Evolutionary conservation across 2,113 vertebrate species (phyloP), one percentile per base, ranked within the genome.

Genomic region (Nerophis lumbriciformis): DNA sequence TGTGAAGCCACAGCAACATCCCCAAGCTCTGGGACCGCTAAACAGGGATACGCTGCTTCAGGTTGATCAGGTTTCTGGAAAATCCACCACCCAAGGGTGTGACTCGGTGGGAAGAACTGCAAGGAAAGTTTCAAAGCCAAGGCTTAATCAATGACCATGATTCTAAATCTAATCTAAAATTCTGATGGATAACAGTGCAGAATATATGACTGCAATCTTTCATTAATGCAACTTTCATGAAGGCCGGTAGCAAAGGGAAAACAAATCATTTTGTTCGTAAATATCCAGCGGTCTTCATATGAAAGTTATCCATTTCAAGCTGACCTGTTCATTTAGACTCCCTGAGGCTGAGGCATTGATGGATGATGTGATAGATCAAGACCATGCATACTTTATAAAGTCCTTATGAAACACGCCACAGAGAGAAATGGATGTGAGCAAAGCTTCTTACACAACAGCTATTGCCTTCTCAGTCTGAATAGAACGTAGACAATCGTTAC

Each of bases 271-370:
- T 76, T 68, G 69, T 76, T 72, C 54, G 75, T 74, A 73, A 73
- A 74, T 79, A 69, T 62, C 63, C 66, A 47, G 60, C 68, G 63
- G 73, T 64, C 54, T 71, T 28, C 59, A 73, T 82, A 82, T 81
- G 74, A 81, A 87, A 83, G 75, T 72, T 79, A 83, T 87, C 71
- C 72, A 83, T 87, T 84, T 85, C 76, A 82, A 77, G 83, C 68
- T 66, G 53, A 71, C 49, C 66, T 11, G 55, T 78, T 83, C 77
- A 85, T 85, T 77, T 71, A 75, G 72, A 47, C 71, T 69, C 71
- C 78, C 61, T 58, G 71, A 71, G 62, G 57, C 58, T 59, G 63
- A 73, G 79, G 47, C 51, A 58, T 61, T 66, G 81, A 83, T 65
- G 72, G 65, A 85, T 84, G 54, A 56, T 62, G 52, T 68, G 72